These are phyloP conservation scores for Drosophila mercatorum DNA, from an alignment of 2,888 invertebrate genomes.

Conservation along the genomic window DNA sequence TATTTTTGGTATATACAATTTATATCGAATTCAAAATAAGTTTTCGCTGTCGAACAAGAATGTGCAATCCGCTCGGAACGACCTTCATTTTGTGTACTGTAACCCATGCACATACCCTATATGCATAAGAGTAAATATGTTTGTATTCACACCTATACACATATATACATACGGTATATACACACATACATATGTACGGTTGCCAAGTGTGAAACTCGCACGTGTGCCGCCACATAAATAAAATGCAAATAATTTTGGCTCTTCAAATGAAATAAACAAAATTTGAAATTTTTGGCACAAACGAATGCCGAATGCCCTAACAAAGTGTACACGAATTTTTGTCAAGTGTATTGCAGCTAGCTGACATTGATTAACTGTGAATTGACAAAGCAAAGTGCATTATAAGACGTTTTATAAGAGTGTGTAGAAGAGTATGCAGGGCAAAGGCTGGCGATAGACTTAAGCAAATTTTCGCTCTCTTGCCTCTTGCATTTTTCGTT, in stretches of 20 bases:
- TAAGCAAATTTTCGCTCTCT: background rate
- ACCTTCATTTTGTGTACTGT: conserved; percentile 13
- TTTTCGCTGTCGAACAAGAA: background rate
- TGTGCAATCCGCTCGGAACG: background rate
- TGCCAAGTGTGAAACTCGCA: conserved; percentile 28
- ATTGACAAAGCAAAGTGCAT: background rate
- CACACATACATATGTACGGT: conserved; percentile 2
- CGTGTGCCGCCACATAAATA: conserved; percentile 17
- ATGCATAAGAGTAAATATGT: background rate
- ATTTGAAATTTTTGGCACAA: background rate
- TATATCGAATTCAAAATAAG: background rate
- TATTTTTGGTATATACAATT: background rate
- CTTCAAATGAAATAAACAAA: conserved; percentile 11
- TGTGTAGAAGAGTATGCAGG: background rate
- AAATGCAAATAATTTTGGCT: conserved; percentile 20
- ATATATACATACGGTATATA: background rate
- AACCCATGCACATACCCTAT: background rate
- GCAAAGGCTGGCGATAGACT: background rate
- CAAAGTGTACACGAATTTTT: background rate
- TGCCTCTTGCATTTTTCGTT: conserved; percentile 28
- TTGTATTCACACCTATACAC: background rate
- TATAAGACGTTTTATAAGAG: background rate
- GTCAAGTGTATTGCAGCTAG: background rate
- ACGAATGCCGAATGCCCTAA: conserved; percentile 1
- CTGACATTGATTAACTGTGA: background rate